Conservation (phyloP, 2,113 vertebrate species). For the Charina bottae region DNA sequence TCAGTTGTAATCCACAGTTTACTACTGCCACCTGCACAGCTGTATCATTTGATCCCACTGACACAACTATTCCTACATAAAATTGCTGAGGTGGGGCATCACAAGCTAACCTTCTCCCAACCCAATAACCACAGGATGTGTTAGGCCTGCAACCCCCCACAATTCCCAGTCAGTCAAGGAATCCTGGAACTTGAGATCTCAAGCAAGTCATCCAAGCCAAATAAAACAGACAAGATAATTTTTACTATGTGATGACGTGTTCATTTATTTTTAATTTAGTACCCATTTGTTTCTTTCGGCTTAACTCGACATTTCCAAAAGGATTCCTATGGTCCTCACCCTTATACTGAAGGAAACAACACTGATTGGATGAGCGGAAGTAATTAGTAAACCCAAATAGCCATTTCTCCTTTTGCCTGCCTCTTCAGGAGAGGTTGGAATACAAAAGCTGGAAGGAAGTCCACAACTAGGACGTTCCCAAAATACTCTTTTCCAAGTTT, state of each 20-base stretch:
- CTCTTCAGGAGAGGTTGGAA: not conserved
- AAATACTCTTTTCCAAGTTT: not conserved
- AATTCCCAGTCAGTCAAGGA: not conserved
- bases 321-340: not conserved
- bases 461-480: not conserved
- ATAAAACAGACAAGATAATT: not conserved
- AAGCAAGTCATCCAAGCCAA: not conserved
- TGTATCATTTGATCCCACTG: not conserved
- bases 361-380: not conserved
- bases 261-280: not conserved
- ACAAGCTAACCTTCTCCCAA: not conserved
- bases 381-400: not conserved
- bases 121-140: not conserved
- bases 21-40: not conserved
- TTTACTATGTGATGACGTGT: not conserved
- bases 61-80: not conserved
- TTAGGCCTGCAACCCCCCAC: not conserved
- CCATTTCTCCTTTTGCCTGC: not conserved
- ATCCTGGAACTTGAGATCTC: not conserved
- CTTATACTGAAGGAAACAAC: not conserved
- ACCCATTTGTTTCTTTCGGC: not conserved
- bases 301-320: not conserved
- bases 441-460: conserved; percentile 1
- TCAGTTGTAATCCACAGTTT: not conserved
- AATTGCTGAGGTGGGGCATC: not conserved